Percentiles rank a stretch among this genome's conserved stretches.
phyloP scores from a whole-genome alignment of 2,113 vertebrate species.

The Morphnarchus princeps region DNA sequence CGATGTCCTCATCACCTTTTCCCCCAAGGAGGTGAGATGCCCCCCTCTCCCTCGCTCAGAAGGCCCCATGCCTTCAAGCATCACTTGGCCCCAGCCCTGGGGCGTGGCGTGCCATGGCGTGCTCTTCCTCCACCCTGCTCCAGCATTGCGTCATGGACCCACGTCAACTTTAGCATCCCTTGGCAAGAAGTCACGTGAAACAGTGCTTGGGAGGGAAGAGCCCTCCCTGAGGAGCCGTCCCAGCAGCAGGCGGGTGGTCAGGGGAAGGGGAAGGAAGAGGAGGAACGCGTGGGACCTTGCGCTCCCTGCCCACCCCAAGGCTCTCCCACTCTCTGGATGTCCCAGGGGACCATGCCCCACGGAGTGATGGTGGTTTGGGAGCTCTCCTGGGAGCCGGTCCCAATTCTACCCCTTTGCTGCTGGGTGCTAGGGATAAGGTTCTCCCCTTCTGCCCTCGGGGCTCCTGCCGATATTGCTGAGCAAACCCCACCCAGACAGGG shows the following conservation, averaged over 20 bases:
- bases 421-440: background rate
- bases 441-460: background rate
- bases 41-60: background rate
- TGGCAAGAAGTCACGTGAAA: background rate
- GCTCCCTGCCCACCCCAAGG: background rate
- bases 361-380: background rate
- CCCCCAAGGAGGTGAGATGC: constrained; percentile 21
- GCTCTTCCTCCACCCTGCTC: background rate
- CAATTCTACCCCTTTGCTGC: background rate
- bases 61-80: background rate
- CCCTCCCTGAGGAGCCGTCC: background rate
- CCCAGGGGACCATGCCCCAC: background rate
- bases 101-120: background rate
- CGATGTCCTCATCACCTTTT: constrained; percentile 44
- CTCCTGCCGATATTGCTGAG: background rate
- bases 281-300: rapidly evolving
- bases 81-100: background rate
- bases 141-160: background rate
- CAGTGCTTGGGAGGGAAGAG: background rate
- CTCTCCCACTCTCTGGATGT: background rate
- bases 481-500: background rate
- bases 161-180: background rate
- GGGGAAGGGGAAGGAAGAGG: background rate
- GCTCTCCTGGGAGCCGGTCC: background rate
- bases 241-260: background rate